Evolutionary conservation across 2,888 invertebrate species (phyloP).

Genomic region (Anticlea derivata): DNA sequence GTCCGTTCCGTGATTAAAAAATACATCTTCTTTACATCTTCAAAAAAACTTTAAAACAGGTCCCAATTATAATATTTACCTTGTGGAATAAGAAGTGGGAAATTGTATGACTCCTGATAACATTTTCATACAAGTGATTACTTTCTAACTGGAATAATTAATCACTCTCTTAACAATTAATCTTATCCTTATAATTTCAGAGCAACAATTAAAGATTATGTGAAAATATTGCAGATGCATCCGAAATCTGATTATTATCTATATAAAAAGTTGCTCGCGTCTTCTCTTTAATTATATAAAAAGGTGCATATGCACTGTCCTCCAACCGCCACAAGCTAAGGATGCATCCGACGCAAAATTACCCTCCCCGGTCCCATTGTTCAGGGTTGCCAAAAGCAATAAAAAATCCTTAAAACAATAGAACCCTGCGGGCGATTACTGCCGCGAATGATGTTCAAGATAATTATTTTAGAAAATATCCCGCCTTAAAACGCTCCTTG

Average conservation of each 20-base stretch:
- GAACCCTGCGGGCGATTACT: conserved; percentile 75
- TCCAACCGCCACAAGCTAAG: conserved; percentile 55
- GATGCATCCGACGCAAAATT: conserved; percentile 62
- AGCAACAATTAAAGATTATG: not conserved
- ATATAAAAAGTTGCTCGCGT: conserved; percentile 7
- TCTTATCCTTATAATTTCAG: not conserved
- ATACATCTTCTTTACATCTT: too few relatives aligned
- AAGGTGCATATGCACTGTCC: conserved; percentile 49
- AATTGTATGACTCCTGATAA: conserved; percentile 5
- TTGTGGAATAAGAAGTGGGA: too few relatives aligned
- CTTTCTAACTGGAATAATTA: too few relatives aligned
- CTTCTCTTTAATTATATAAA: conserved; percentile 40
- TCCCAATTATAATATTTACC: too few relatives aligned
- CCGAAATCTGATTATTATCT: conserved; percentile 16
- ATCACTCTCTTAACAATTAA: too few relatives aligned
- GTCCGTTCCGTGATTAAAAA: too few relatives aligned
- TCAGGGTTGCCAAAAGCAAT: conserved; percentile 77
- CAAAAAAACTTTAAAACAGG: too few relatives aligned
- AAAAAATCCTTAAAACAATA: conserved; percentile 82
- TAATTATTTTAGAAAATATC: conserved; percentile 77
- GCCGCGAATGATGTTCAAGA: conserved; percentile 75
- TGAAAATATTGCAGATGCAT: conserved; percentile 4
- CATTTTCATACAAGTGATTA: not conserved
- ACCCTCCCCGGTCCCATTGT: conserved; percentile 76
- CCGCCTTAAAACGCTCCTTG: conserved; percentile 75